phyloP scores from a whole-genome alignment of 2,888 invertebrate genomes.

The Oxytorus armatus region DNA sequence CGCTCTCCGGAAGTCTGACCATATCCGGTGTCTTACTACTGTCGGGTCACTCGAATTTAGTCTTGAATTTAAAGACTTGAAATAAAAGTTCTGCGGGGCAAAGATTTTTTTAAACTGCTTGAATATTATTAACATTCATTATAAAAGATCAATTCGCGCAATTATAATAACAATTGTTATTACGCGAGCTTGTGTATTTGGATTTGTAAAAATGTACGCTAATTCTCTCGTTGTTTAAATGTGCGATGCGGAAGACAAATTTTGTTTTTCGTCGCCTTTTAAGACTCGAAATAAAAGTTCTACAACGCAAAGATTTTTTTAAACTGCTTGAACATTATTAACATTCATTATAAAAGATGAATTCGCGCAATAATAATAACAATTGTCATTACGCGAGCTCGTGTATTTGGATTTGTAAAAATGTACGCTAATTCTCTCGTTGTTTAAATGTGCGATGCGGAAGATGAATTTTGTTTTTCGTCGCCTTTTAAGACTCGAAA shows the following conservation, averaged over 20 bases:
- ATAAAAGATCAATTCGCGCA: not conserved
- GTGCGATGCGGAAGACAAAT: too few relatives aligned
- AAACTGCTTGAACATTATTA: not conserved
- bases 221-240: not conserved
- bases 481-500: not conserved
- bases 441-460: too few relatives aligned
- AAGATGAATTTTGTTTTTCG: too few relatives aligned
- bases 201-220: too few relatives aligned
- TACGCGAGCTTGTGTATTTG: too few relatives aligned
- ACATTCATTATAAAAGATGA: not conserved
- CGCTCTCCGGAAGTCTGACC: conserved; percentile 46
- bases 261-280: too few relatives aligned
- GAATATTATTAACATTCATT: not conserved
- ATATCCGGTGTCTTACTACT: conserved; percentile 36
- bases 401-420: too few relatives aligned
- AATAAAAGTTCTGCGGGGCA: too few relatives aligned
- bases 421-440: not conserved
- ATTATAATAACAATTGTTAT: too few relatives aligned
- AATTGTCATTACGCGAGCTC: too few relatives aligned
- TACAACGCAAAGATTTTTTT: too few relatives aligned
- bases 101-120: not conserved
- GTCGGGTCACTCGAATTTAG: conserved; percentile 26
- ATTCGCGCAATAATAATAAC: too few relatives aligned
- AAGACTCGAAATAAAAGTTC: not conserved
- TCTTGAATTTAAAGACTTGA: not conserved